Base-by-base conservation (phyloP, 2,113 vertebrate species). In the Phasianus colchicus region DNA sequence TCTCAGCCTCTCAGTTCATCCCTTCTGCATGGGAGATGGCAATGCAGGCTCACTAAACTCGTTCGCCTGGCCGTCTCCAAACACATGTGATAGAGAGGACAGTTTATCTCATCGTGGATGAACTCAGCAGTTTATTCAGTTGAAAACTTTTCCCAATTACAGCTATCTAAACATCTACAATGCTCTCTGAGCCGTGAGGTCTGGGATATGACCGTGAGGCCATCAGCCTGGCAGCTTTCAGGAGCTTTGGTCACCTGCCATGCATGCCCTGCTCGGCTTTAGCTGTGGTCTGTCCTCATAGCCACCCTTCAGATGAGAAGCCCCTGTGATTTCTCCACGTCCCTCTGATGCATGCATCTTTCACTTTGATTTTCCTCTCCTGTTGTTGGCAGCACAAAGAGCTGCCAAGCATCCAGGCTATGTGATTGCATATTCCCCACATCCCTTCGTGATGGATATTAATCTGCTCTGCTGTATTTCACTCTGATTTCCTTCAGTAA, bases 331-430 rank as follows among this genome's bases (percentile, higher is more conserved):
- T 90, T 92, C 65, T 47, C 22, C 36, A 69, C 3, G n/a, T 73
- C 55, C 27, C 34, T 91, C 73, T 86, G 67, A 74, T 80, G 50
- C 55, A 42, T 55, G 19, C 18, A 38, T 47, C 71, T 85, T 83
- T 81, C 61, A 25, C 76, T 92, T 91, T 65, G 87, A 83, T 92
- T 95, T 81, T 85, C 85, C 54, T 72, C 82, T 91, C 38, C 47
- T 67, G 76, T 50, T 2, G 1, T 43, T 43, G 42, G 42, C 42
- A 43, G 16, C 54, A 57, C n/a, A 17, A 1, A 32, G n/a, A 65
- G 64, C 63, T 89, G 77, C 47, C 74, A 85, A 75, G 61, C 65
- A 83, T 32, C 91, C 78, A 74, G 71, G 32, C 67, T 66, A 38
- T 45, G 27, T 2, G 16, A 67, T 0, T 20, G 36, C 27, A 10